phyloP scores from a whole-genome alignment of 2,888 invertebrate species.

The Phengaris alcon region DNA sequence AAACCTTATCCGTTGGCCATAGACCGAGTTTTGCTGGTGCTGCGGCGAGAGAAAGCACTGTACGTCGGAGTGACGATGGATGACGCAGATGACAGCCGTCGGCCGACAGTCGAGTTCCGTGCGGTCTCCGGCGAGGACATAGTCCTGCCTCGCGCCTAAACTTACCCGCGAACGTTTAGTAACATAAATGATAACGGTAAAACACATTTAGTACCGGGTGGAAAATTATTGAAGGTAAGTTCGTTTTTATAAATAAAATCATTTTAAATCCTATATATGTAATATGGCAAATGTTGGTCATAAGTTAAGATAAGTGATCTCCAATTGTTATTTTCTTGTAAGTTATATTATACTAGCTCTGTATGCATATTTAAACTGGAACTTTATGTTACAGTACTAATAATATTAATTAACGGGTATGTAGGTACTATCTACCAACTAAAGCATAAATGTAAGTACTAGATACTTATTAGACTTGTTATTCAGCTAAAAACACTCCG shows the following conservation, averaged over 20 bases:
- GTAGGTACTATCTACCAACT: no score
- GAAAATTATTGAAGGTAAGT: constrained; percentile 43
- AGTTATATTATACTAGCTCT: neutral
- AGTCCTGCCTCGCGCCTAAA: constrained; percentile 40
- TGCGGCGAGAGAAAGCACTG: constrained; percentile 73
- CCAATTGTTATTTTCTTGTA: neutral
- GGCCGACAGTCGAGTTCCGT: constrained; percentile 58
- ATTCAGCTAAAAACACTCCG: no score
- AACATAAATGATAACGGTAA: constrained; percentile 50
- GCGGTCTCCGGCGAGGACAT: constrained; percentile 56
- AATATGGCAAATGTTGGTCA: neutral
- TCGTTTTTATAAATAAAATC: constrained; percentile 31
- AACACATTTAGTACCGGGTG: constrained; percentile 25
- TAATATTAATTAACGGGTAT: neutral
- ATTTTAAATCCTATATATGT: neutral
- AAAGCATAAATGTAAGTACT: no score
- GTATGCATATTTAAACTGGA: neutral
- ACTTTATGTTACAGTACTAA: neutral
- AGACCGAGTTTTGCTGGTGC: constrained; percentile 51
- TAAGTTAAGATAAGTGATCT: neutral
- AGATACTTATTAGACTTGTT: no score
- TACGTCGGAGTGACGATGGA: constrained; percentile 66
- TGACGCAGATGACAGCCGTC: constrained; percentile 68
- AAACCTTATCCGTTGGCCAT: constrained; percentile 53
- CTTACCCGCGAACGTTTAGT: constrained; percentile 39